A percentile compares a stretch with the other conserved stretches of the same genome.
phyloP scores from a whole-genome alignment of 2,797 vertebrate species.

The Antrozous pallidus region DNA sequence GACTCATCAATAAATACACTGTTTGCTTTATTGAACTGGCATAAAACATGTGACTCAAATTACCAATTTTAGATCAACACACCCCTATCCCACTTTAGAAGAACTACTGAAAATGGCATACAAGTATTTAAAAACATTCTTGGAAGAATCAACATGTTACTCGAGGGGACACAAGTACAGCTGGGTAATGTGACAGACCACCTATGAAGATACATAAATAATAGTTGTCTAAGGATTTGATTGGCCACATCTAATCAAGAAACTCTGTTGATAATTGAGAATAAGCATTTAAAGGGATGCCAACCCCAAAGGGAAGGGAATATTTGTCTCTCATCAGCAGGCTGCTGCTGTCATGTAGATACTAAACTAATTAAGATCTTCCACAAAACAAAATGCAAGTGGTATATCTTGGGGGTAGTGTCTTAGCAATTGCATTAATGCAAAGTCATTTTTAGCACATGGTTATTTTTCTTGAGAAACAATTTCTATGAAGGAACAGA shows the following conservation, averaged over 20 bases:
- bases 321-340: background rate
- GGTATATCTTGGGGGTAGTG: background rate
- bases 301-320: background rate
- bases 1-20: background rate
- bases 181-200: background rate
- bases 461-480: slow-evolving; percentile 11
- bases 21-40: background rate
- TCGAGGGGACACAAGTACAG: background rate
- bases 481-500: background rate
- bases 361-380: background rate
- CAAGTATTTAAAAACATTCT: background rate
- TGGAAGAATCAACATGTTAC: background rate
- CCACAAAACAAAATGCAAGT: background rate
- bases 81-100: background rate
- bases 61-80: slow-evolving; percentile 26
- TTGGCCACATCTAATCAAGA: background rate
- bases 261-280: background rate
- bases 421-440: slow-evolving; percentile 2
- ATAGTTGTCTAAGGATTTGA: background rate
- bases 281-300: background rate
- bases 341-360: background rate
- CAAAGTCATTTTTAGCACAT: background rate
- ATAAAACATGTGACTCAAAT: background rate
- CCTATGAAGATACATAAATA: background rate
- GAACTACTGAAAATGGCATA: background rate